Percentiles rank a stretch among this genome's conserved stretches.
phyloP scores from a whole-genome alignment of 92 coral and sea anemone genomes.

The Phymanthus crucifer region DNA sequence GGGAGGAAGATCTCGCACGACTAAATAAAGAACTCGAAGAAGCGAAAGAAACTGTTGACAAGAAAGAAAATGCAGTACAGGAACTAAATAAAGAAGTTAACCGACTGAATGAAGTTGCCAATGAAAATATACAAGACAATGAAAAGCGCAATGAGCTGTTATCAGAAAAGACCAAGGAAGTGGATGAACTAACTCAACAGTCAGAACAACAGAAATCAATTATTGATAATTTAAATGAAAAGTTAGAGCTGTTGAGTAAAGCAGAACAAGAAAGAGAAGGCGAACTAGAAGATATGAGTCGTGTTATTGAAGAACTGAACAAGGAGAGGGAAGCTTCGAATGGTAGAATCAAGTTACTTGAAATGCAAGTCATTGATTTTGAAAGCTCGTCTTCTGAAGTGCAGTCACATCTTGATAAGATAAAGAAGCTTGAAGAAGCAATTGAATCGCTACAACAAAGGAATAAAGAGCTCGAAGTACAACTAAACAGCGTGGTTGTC shows the following conservation, averaged over 20 bases:
- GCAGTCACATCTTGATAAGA: background rate
- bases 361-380: background rate
- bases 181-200: background rate
- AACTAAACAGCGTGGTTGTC: conserved; percentile 11
- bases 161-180: background rate
- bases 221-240: conserved; percentile 11
- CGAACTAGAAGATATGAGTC: conserved; percentile 9
- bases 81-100: conserved; percentile 41
- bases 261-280: conserved; percentile 15
- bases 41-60: conserved; percentile 10
- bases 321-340: background rate
- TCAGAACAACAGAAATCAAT: conserved; percentile 12
- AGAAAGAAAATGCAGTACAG: conserved; percentile 43
- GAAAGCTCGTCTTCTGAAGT: background rate
- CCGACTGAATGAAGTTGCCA: conserved; percentile 45
- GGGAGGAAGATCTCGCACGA: conserved; percentile 40
- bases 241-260: conserved; percentile 11
- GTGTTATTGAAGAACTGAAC: conserved; percentile 11
- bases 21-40: conserved; percentile 34
- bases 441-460: conserved; percentile 25
- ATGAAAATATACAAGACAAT: conserved; percentile 25
- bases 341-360: background rate
- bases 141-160: conserved; percentile 18
- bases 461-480: conserved; percentile 37
- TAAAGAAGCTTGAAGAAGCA: conserved; percentile 44